Percentiles rank a stretch among this genome's conserved stretches.
These are phyloP conservation scores for Tetrao urogallus DNA, from an alignment of 2,113 vertebrate genomes.

Conservation along the genomic window DNA sequence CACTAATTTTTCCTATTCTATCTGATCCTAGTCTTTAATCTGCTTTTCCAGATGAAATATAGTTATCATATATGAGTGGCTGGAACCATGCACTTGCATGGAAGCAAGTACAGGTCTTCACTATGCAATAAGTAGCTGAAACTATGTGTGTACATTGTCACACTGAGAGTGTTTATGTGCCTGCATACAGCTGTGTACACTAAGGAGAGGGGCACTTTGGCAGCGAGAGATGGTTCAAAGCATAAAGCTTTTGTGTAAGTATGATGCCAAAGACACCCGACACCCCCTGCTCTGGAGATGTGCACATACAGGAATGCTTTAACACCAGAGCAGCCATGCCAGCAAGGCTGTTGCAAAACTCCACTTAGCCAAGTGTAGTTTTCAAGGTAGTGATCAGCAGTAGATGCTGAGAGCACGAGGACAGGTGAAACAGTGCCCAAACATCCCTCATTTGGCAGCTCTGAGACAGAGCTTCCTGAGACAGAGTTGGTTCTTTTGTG, in stretches of 20 bases:
- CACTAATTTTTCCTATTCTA: slow-evolving; percentile 26
- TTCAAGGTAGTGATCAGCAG: background rate
- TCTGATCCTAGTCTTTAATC: slow-evolving; percentile 53
- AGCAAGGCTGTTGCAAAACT: background rate
- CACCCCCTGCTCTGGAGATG: background rate
- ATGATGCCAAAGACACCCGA: background rate
- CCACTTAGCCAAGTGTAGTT: background rate
- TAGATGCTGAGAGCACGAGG: background rate
- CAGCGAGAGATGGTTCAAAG: background rate
- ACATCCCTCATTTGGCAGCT: background rate
- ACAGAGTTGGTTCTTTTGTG: background rate
- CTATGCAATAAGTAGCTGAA: background rate
- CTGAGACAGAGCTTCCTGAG: background rate
- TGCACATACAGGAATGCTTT: background rate
- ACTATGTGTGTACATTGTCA: background rate
- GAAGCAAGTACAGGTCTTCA: background rate
- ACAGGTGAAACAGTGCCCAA: background rate
- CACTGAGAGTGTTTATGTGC: background rate
- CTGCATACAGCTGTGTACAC: background rate
- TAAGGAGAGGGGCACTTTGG: background rate
- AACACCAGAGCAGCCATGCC: background rate
- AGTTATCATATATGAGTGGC: slow-evolving; percentile 27
- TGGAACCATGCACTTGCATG: slow-evolving; percentile 35
- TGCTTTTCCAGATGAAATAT: slow-evolving; percentile 21
- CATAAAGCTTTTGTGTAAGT: background rate